These are phyloP conservation scores for Lymantria monacha DNA, from an alignment of 2,888 invertebrate genomes.

Conservation along the genomic window DNA sequence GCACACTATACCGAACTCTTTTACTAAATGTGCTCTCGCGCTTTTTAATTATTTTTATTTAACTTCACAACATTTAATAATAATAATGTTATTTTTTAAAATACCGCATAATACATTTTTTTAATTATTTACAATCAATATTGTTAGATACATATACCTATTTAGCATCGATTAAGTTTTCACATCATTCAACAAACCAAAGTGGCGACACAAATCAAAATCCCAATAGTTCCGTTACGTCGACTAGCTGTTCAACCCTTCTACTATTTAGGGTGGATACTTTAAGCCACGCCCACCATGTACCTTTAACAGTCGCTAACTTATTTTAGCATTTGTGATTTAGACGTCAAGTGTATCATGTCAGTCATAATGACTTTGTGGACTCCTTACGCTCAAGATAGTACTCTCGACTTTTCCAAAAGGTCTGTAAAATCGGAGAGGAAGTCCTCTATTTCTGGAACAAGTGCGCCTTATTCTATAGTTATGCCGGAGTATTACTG, in stretches of 20 bases:
- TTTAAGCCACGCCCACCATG: slow-evolving; percentile 34
- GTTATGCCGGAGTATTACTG: slow-evolving; percentile 19
- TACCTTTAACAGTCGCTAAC: background rate
- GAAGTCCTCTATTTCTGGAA: slow-evolving; percentile 32
- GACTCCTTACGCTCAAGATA: too few species aligned
- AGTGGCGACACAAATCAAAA: slow-evolving; percentile 9
- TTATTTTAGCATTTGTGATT: background rate
- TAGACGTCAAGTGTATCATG: too few species aligned
- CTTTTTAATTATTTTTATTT: too few species aligned
- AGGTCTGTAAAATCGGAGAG: slow-evolving; percentile 42
- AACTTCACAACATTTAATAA: too few species aligned
- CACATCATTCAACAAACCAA: slow-evolving; percentile 5
- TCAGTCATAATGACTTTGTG: too few species aligned
- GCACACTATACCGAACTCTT: too few species aligned
- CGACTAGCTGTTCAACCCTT: slow-evolving; percentile 2
- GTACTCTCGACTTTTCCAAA: slow-evolving; percentile 57
- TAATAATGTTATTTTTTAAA: too few species aligned
- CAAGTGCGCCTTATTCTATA: slow-evolving; percentile 19
- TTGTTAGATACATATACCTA: too few species aligned
- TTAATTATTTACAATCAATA: too few species aligned
- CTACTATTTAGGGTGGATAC: slow-evolving; percentile 31
- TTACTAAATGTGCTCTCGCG: too few species aligned
- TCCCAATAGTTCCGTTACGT: slow-evolving; percentile 18
- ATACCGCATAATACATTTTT: too few species aligned
- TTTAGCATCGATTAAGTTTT: too few species aligned